Conservation (phyloP, 2,888 invertebrate genomes). For the Proisotoma minuta region DNA sequence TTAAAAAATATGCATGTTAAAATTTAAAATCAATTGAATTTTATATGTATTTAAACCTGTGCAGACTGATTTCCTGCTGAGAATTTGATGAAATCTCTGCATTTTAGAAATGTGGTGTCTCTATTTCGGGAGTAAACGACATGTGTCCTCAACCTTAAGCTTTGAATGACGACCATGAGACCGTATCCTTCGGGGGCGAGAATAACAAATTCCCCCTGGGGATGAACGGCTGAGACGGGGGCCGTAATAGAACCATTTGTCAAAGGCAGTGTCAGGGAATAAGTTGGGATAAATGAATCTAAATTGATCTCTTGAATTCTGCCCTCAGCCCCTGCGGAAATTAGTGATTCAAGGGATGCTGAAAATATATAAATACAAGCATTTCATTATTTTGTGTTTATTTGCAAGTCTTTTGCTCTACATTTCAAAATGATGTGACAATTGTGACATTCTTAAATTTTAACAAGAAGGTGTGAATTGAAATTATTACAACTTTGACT, state of each 20-base stretch:
- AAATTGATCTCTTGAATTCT: slow-evolving; percentile 25
- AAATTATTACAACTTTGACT: no score
- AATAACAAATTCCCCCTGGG: slow-evolving; percentile 23
- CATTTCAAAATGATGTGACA: no score
- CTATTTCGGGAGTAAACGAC: slow-evolving; percentile 24
- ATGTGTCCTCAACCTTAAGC: slow-evolving; percentile 24
- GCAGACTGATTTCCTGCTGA: slow-evolving; percentile 22
- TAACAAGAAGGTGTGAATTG: no score
- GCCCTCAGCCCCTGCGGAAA: not conserved
- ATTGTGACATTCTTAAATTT: no score
- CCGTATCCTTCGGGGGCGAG: slow-evolving; percentile 24
- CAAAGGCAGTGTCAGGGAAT: slow-evolving; percentile 31
- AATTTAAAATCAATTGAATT: not conserved
- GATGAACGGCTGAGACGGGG: slow-evolving; percentile 21
- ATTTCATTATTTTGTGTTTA: no score
- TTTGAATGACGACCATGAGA: slow-evolving; percentile 35
- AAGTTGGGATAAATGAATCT: slow-evolving; percentile 28
- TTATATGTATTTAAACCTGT: not conserved
- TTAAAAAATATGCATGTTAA: not conserved
- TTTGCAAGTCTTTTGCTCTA: no score
- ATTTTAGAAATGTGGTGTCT: slow-evolving; percentile 29
- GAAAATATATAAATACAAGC: no score
- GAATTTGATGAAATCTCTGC: slow-evolving; percentile 27
- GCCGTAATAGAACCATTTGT: slow-evolving; percentile 24
- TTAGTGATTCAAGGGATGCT: not conserved